Base-by-base conservation (phyloP, 2,113 vertebrate species). In the Motacilla alba region DNA sequence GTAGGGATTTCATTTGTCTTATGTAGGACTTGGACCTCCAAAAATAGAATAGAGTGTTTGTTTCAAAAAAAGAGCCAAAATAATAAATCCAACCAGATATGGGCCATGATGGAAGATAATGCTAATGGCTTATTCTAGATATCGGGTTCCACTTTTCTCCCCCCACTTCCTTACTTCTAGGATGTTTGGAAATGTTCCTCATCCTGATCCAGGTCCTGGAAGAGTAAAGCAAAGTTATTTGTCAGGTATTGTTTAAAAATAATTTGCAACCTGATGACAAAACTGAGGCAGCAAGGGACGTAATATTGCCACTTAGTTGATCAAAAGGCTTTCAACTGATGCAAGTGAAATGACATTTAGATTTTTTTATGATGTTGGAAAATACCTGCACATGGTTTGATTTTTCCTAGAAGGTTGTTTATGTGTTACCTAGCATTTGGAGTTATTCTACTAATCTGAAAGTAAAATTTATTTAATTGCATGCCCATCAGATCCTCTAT, bases 1-100 rank as follows among this genome's bases (percentile, higher is more conserved):
- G 89, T 84, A 86, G 84, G 78, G 78, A 95, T 97, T 97, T 96
- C 91, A 37, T 74, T 94, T 87, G 56, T 91, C 76, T 96, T 92
- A 94, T 93, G 78, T 89, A 70, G 79, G 91, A 91, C 59, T 94
- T 92, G 26, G 70, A 94, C 73, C 86, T 72, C 53, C 90, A 91
- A 70, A 96, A 96, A 41, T 82, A 95, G 83, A 91, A 92, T 76
- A n/a, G 4, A 27, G 13, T 75, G 30, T 74, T 90, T 80, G 20
- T 62, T 86, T 39, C 2, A 8, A 62, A 76, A 67, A 67, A 73
- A 33, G 37, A 81, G 35, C 12, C 60, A 85, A 80, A 87, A 39
- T 75, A 52, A 27, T 53, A 55, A 87, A 52, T 75, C n/a, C 13
- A 52, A 26, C 24, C 21, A 4, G 2, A 10, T 89, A n/a, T 1